phyloP scores from a whole-genome alignment of 2,797 vertebrate species.

The Heteromormyrus szaboi region DNA sequence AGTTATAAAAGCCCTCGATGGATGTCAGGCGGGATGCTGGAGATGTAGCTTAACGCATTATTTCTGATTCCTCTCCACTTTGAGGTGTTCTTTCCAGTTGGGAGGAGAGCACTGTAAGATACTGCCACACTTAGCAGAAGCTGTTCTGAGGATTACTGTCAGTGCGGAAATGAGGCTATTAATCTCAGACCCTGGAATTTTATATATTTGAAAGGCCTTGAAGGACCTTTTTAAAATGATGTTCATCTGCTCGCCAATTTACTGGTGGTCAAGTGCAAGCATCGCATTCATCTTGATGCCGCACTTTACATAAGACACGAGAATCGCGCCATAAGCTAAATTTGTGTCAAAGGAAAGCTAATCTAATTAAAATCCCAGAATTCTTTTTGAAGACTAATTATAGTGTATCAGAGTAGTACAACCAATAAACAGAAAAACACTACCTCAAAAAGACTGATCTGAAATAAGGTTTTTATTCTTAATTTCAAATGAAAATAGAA shows the following conservation, averaged over 20 bases:
- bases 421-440: background rate
- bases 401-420: background rate
- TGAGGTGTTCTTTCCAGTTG: slow-evolving; percentile 20
- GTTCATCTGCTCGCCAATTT: slow-evolving; percentile 59
- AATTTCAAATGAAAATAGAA: background rate
- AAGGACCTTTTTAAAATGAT: slow-evolving; percentile 53
- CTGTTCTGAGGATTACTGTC: slow-evolving; percentile 69
- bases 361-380: slow-evolving; percentile 10
- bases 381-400: slow-evolving; percentile 15
- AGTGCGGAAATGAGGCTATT: slow-evolving; percentile 64
- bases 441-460: background rate
- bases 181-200: slow-evolving; percentile 60
- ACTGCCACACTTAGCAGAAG: slow-evolving; percentile 50
- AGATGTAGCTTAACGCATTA: slow-evolving; percentile 39
- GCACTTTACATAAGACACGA: slow-evolving; percentile 23
- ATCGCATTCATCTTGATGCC: slow-evolving; percentile 12
- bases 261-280: slow-evolving; percentile 12
- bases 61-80: slow-evolving; percentile 27
- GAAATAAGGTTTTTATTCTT: background rate
- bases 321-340: background rate
- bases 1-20: slow-evolving; percentile 34
- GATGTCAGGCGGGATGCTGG: slow-evolving; percentile 34
- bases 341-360: background rate
- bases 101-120: slow-evolving; percentile 39
- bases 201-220: slow-evolving; percentile 57